Percentiles rank a stretch among this genome's conserved stretches.
Conservation (phyloP, 35 echinoderm and acorn worm genomes). For the Heliocidaris tuberculata region DNA sequence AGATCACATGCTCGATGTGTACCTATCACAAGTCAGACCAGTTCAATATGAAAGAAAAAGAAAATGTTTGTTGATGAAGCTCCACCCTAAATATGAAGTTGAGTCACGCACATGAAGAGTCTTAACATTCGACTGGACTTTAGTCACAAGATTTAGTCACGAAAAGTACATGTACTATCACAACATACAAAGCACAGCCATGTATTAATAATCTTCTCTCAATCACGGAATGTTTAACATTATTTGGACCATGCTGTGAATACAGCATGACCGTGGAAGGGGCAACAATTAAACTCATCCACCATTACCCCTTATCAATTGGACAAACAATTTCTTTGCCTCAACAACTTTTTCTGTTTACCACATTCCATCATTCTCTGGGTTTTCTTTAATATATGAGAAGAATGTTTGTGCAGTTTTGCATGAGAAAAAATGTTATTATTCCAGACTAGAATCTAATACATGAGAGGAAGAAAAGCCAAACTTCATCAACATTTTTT, state of each 20-base stretch:
- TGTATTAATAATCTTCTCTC: too few relatives aligned
- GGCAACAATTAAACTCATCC: background rate
- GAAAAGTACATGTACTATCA: too few relatives aligned
- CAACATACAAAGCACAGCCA: too few relatives aligned
- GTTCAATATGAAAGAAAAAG: background rate
- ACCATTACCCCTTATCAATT: background rate
- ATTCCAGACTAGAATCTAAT: too few relatives aligned
- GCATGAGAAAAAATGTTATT: too few relatives aligned
- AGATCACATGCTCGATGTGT: background rate
- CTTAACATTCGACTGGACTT: too few relatives aligned
- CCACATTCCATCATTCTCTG: background rate
- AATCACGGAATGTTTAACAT: too few relatives aligned
- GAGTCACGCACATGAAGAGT: background rate
- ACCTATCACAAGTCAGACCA: background rate
- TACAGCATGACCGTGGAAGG: background rate
- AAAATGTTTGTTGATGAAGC: background rate
- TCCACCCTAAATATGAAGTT: background rate
- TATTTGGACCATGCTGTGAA: too few relatives aligned
- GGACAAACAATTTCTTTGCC: background rate
- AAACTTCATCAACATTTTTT: too few relatives aligned
- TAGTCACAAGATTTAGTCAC: too few relatives aligned
- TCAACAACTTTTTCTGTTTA: background rate
- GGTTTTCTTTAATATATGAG: background rate
- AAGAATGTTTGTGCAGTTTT: background rate
- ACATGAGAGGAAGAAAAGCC: too few relatives aligned